Percentiles rank a stretch among this genome's conserved stretches.
phyloP scores from a whole-genome alignment of 2,888 invertebrate genomes.

The Carcina quercana region DNA sequence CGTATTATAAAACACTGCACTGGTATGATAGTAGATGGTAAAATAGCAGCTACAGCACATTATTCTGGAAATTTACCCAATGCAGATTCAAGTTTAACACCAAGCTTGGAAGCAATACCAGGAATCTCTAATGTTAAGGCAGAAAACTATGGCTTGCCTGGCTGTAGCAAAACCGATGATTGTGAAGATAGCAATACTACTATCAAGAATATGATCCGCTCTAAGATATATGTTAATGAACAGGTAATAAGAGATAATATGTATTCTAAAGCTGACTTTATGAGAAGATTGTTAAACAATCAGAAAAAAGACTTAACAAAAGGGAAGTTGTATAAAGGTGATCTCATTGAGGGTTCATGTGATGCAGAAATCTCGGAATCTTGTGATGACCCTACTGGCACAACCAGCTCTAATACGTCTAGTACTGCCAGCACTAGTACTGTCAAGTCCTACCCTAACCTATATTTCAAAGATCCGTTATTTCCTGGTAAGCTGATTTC shows the following conservation, averaged over 20 bases:
- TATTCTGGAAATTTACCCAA: slow-evolving; percentile 50
- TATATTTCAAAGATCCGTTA: no score
- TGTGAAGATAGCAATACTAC: slow-evolving; percentile 51
- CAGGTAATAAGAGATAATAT: no score
- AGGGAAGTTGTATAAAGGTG: slow-evolving; percentile 20
- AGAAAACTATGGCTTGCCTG: slow-evolving; percentile 48
- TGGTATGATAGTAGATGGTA: slow-evolving; percentile 51
- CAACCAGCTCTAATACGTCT: slow-evolving; percentile 56
- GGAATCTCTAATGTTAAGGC: slow-evolving; percentile 40
- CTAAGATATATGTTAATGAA: slow-evolving; percentile 33
- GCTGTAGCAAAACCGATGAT: slow-evolving; percentile 50
- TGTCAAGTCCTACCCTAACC: no score
- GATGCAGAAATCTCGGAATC: slow-evolving; percentile 38
- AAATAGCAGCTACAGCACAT: slow-evolving; percentile 36
- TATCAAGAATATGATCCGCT: slow-evolving; percentile 54
- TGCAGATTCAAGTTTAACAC: slow-evolving; percentile 52
- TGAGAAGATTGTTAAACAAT: no score
- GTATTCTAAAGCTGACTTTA: no score
- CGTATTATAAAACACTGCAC: slow-evolving; percentile 58
- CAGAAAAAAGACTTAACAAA: slow-evolving; percentile 37
- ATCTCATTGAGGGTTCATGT: slow-evolving; percentile 38
- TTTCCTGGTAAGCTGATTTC: no score
- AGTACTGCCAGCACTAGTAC: slow-evolving; percentile 55
- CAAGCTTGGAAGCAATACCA: slow-evolving; percentile 61
- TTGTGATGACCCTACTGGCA: slow-evolving; percentile 44